Conservation (phyloP, 2,113 vertebrate species). For the Notothenia coriiceps region DNA sequence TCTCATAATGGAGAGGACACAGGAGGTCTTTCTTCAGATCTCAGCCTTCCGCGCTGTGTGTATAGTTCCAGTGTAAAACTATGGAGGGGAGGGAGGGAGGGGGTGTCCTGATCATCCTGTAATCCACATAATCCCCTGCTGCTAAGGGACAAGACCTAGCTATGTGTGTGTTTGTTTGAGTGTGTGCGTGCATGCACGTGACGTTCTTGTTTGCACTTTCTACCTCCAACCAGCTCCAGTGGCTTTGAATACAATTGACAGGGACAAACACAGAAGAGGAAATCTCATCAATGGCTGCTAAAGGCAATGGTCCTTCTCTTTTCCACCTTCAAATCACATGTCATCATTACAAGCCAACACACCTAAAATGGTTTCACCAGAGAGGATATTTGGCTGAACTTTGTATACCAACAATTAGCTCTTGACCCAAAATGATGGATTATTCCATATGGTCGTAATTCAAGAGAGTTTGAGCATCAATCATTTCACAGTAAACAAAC, state of each 20-base stretch:
- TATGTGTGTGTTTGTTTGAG: conserved; percentile 49
- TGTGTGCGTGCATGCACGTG: conserved; percentile 46
- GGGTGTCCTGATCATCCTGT: conserved; percentile 79
- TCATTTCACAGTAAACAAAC: conserved; percentile 40
- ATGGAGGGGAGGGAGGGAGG: conserved; percentile 33
- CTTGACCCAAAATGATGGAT: conserved; percentile 7
- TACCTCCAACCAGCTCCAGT: conserved; percentile 48
- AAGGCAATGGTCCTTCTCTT: conserved; percentile 23
- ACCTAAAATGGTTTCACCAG: background rate
- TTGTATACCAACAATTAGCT: conserved; percentile 13
- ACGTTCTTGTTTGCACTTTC: conserved; percentile 62
- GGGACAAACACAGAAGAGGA: conserved; percentile 41
- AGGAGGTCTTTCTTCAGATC: conserved; percentile 72
- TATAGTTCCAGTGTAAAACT: conserved; percentile 60
- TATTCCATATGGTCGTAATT: conserved; percentile 38
- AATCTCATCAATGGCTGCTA: conserved; percentile 42
- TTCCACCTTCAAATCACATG: conserved; percentile 20
- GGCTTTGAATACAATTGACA: conserved; percentile 61
- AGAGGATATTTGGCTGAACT: conserved; percentile 31
- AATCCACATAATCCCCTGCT: conserved; percentile 85
- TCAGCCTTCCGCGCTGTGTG: conserved; percentile 46
- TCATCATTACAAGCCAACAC: conserved; percentile 10
- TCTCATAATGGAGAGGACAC: conserved; percentile 54
- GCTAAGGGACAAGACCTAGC: conserved; percentile 69
- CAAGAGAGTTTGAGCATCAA: conserved; percentile 13